These are phyloP conservation scores for Hyaena hyaena DNA, from an alignment of 2,113 vertebrate genomes.

Conservation along the genomic window DNA sequence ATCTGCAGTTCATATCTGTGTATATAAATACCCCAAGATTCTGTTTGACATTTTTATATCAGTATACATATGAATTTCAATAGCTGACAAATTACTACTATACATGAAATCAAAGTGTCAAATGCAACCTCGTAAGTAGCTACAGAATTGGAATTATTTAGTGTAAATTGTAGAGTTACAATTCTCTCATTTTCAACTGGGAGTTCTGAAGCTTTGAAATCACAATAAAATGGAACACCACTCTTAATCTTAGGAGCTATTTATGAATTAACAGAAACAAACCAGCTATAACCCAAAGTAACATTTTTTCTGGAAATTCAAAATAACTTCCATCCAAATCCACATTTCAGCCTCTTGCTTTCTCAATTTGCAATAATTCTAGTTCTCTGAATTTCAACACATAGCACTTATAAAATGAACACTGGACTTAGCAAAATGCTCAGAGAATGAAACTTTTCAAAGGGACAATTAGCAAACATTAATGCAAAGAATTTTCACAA, in stretches of 20 bases:
- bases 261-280: background rate
- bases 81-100: background rate
- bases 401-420: background rate
- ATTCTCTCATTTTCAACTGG: background rate
- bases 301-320: background rate
- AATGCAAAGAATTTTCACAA: background rate
- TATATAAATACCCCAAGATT: background rate
- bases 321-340: constrained; percentile 10
- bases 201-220: background rate
- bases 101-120: background rate
- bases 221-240: background rate
- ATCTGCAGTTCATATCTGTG: background rate
- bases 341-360: background rate
- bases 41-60: background rate
- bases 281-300: background rate
- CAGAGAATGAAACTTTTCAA: background rate
- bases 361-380: background rate
- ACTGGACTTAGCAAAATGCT: background rate
- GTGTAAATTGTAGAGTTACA: background rate
- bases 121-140: background rate
- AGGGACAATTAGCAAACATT: background rate
- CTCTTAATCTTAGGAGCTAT: background rate
- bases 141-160: background rate
- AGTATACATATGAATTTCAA: background rate
- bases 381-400: background rate